These are phyloP conservation scores for Takifugu ocellatus DNA, from an alignment of 2,797 vertebrate genomes.

Conservation along the genomic window DNA sequence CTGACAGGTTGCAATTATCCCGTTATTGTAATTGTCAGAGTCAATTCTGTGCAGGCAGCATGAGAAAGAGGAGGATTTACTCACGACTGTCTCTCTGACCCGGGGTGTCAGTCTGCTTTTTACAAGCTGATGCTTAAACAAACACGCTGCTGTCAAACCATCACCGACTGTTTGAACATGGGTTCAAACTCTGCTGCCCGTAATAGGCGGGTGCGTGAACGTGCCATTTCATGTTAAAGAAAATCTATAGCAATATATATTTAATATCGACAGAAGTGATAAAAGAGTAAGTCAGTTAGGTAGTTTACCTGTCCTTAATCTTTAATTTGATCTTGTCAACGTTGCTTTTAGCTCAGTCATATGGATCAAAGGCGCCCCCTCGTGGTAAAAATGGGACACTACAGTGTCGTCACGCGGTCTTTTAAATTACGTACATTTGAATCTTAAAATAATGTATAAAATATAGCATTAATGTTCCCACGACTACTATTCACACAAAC, in stretches of 20 bases:
- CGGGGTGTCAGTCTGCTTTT: neutral
- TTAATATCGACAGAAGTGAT: too few species aligned
- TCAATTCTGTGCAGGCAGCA: constrained; percentile 50
- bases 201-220: too few species aligned
- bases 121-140: constrained; percentile 1
- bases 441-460: too few species aligned
- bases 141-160: constrained; percentile 7
- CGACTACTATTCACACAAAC: too few species aligned
- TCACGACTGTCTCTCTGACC: constrained; percentile 12
- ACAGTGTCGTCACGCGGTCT: too few species aligned
- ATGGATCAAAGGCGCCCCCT: constrained; percentile 28
- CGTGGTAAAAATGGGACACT: constrained; percentile 3
- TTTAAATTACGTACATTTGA: too few species aligned
- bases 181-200: too few species aligned
- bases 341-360: neutral
- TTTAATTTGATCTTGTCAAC: neutral
- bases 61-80: constrained; percentile 13
- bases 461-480: too few species aligned
- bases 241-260: too few species aligned
- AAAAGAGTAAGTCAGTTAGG: too few species aligned
- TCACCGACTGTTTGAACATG: too few species aligned
- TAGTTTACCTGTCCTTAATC: neutral
- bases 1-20: constrained; percentile 79
- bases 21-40: constrained; percentile 78
- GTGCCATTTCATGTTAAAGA: too few species aligned